Percentiles rank a stretch among this genome's conserved stretches.
Conservation (phyloP, 2,888 invertebrate species). For the Syrphus vitripennis region DNA sequence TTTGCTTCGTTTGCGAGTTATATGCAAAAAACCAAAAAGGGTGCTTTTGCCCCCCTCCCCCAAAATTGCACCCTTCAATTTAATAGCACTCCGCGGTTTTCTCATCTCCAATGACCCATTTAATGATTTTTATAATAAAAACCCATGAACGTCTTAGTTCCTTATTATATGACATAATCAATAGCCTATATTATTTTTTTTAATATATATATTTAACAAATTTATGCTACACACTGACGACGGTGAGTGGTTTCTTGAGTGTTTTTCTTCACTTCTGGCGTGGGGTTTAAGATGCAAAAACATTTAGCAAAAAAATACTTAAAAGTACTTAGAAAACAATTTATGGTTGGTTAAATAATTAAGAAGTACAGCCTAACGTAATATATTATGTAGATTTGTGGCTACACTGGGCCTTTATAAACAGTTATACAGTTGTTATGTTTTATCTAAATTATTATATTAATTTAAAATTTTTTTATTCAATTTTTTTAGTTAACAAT, state of each 20-base stretch:
- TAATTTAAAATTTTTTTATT: constrained; percentile 65
- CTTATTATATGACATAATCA: too few relatives aligned
- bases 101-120: too few relatives aligned
- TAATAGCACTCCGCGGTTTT: too few relatives aligned
- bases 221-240: constrained; percentile 65
- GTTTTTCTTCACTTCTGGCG: constrained; percentile 40
- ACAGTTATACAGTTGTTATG: constrained; percentile 62
- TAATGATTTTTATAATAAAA: too few relatives aligned
- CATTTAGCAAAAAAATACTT: constrained; percentile 68
- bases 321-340: constrained; percentile 39
- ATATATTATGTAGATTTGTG: constrained; percentile 32
- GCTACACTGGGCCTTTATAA: constrained; percentile 57
- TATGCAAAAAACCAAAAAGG: too few relatives aligned
- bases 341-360: constrained; percentile 35
- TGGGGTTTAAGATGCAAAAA: constrained; percentile 46
- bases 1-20: too few relatives aligned
- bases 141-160: too few relatives aligned
- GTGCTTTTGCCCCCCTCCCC: too few relatives aligned
- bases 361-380: constrained; percentile 43
- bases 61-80: too few relatives aligned
- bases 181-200: background rate
- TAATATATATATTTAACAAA: constrained; percentile 60
- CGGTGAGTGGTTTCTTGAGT: constrained; percentile 43
- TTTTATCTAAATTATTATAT: constrained; percentile 52
- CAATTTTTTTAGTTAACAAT: constrained; percentile 67